phyloP scores from a whole-genome alignment of 2,888 invertebrate genomes.

The Thecophora atra region DNA sequence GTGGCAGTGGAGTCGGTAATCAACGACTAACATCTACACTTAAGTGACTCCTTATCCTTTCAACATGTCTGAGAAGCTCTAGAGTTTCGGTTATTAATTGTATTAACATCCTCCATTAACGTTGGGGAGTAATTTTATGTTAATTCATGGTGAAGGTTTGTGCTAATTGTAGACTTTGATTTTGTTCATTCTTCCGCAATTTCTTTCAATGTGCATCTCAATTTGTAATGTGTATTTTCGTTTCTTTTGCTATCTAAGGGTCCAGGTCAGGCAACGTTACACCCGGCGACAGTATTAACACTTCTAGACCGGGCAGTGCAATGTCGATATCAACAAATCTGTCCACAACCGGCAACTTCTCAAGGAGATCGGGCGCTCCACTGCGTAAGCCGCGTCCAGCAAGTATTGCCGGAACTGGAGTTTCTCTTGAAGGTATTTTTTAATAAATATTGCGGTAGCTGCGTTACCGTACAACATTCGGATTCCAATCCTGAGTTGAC shows the following conservation, averaged over 20 bases:
- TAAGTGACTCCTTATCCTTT: no score
- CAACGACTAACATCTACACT: no score
- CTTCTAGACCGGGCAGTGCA: conserved; percentile 87
- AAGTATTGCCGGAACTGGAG: conserved; percentile 86
- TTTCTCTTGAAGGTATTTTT: conserved; percentile 69
- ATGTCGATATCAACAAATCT: conserved; percentile 78
- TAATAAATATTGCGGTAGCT: no score
- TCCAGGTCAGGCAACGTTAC: conserved; percentile 80
- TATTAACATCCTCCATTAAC: background rate
- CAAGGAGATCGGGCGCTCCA: conserved; percentile 71
- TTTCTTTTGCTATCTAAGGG: conserved; percentile 66
- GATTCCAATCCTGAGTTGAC: no score
- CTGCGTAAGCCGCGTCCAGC: conserved; percentile 80
- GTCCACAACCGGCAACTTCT: conserved; percentile 70
- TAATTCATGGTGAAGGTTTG: conserved; percentile 9
- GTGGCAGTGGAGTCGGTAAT: no score
- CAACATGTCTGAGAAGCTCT: background rate
- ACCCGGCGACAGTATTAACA: conserved; percentile 70
- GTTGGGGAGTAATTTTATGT: background rate
- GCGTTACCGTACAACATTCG: no score
- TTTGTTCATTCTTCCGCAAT: background rate
- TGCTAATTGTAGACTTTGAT: background rate
- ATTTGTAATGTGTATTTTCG: background rate
- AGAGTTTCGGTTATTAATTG: background rate
- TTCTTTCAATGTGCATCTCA: background rate